Conservation (phyloP, 2,888 invertebrate genomes). For the Camponotus fellah region DNA sequence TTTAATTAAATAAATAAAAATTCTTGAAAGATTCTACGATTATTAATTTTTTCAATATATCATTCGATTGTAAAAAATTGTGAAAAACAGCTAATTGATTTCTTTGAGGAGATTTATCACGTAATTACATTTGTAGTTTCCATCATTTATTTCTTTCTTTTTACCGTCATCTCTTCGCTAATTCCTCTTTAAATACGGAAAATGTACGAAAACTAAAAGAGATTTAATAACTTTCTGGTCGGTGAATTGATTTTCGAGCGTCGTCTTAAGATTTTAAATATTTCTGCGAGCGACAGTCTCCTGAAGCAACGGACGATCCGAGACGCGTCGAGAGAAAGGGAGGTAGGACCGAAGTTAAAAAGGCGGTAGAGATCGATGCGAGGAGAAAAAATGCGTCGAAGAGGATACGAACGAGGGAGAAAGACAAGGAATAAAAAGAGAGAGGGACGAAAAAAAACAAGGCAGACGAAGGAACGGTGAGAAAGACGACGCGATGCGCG, state of each 20-base stretch:
- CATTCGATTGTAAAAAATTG: neutral
- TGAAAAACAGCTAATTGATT: neutral
- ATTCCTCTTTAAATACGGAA: neutral
- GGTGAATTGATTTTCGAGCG: constrained; percentile 44
- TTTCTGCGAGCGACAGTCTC: constrained; percentile 48
- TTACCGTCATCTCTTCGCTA: neutral
- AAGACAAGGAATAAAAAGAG: neutral
- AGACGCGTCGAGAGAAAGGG: constrained; percentile 32
- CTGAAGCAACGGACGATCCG: constrained; percentile 32
- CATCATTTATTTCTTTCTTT: neutral
- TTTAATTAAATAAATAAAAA: neutral
- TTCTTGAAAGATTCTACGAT: neutral
- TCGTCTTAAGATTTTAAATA: constrained; percentile 37
- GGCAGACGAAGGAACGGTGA: constrained; percentile 27
- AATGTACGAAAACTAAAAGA: constrained; percentile 19
- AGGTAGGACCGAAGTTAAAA: neutral
- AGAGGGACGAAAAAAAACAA: neutral
- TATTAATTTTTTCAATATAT: neutral
- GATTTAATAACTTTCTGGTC: constrained; percentile 12
- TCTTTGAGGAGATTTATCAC: neutral
- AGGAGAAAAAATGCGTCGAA: constrained; percentile 22
- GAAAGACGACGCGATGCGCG: constrained; percentile 42
- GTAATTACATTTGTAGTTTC: neutral
- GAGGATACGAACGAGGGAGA: neutral
- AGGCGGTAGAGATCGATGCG: constrained; percentile 47